A percentile compares a stretch with the other conserved stretches of the same genome.
Conservation (phyloP, 2,113 vertebrate species). For the Sula dactylatra region DNA sequence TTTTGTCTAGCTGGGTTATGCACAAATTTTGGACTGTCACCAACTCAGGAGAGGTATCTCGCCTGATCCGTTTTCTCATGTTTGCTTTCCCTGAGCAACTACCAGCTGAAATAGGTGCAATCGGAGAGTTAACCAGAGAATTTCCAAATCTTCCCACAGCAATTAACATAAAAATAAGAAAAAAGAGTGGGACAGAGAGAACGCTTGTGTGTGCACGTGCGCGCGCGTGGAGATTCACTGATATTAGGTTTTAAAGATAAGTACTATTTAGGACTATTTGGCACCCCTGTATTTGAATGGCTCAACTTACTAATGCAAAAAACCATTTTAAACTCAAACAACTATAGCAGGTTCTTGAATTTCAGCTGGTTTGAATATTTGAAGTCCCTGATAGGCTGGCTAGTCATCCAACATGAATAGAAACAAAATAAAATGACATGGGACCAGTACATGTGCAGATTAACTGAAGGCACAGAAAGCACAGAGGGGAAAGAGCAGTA, state of each 20-base stretch:
- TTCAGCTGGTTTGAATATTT: conserved; percentile 1
- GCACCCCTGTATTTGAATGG: neutral
- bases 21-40: neutral
- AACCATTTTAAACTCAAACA: neutral
- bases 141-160: neutral
- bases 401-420: neutral
- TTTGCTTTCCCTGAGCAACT: neutral
- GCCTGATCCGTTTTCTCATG: neutral
- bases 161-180: neutral
- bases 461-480: neutral
- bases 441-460: neutral
- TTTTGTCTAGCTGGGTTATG: neutral
- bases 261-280: neutral
- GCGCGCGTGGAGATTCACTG: neutral
- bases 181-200: neutral
- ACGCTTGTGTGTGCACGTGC: too few species aligned
- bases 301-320: neutral
- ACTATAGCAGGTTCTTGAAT: neutral
- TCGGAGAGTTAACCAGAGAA: neutral
- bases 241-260: neutral
- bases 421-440: neutral
- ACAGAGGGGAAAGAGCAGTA: neutral
- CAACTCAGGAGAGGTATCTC: neutral
- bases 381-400: neutral
- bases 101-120: neutral